Evolutionary conservation across 2,113 vertebrate species (phyloP), one percentile per base, ranked within the genome.

Genomic region (Vanacampus margaritifer): DNA sequence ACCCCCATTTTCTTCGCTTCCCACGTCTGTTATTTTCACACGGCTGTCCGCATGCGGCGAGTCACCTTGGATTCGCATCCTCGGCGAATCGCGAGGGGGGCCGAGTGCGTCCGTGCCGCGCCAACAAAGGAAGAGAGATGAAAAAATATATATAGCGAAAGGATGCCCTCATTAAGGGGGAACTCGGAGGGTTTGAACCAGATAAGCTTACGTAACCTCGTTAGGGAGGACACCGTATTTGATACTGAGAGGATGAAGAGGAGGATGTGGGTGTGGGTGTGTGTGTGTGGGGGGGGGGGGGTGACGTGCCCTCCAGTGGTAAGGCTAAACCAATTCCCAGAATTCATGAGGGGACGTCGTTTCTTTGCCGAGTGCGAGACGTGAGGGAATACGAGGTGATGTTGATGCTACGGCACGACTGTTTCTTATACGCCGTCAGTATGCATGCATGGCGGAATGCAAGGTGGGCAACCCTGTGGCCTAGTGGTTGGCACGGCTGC

Each of bases 161-260:
- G 84, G 82, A 89, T 91, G 91, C 88, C 91, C 90, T 90, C 91
- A 91, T 92, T 92, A 91, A 87, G 78, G 81, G 59, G 78, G 83
- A 88, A 89, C 89, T 89, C 86, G 69, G 86, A 89, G 89, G 89
- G 90, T 89, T 85, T 91, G 89, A 88, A 89, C 88, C 87, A 91
- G 90, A 91, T 92, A 89, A 86, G 86, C 85, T 89, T 91, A 90
- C 85, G 83, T 89, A 92, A 90, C 87, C 86, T 91, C 76, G 85
- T 89, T 91, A 88, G 86, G 80, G 84, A 83, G 86, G 86, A 87
- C 83, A 78, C 79, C 58, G 81, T 81, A 65, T 87, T 83, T 90
- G 88, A 89, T 86, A 87, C 78, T 75, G 83, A 83, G 83, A 89
- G 78, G 82, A 90, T 86, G 83, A 74, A 79, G 85, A 26, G 28